Evolutionary conservation across 37 sponge, comb jelly and placozoan species (phyloP).

Genomic region (Amphimedon queenslandica): DNA sequence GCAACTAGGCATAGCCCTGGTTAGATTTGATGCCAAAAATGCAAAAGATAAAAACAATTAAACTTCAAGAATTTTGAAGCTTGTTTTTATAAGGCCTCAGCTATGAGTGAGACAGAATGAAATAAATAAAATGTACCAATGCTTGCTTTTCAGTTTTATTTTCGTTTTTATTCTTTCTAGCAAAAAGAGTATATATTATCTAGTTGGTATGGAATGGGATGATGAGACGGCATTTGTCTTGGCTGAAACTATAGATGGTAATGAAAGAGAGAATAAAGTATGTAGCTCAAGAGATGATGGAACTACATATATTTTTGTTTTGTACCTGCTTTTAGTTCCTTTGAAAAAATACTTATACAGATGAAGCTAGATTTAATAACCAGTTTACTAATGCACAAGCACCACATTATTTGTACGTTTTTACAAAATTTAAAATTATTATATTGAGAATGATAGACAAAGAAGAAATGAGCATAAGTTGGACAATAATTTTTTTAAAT

Average conservation of each 20-base stretch:
- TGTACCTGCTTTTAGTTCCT: neutral
- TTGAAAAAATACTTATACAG: too few relatives aligned
- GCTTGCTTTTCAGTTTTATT: neutral
- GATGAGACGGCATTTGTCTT: slow-evolving; percentile 86
- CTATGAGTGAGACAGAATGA: too few relatives aligned
- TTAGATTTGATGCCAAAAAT: slow-evolving; percentile 86
- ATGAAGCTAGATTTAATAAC: too few relatives aligned
- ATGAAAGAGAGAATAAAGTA: slow-evolving; percentile 19
- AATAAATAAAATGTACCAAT: slow-evolving; percentile 5
- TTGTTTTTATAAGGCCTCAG: too few relatives aligned
- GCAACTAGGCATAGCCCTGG: slow-evolving; percentile 70
- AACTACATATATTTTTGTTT: neutral
- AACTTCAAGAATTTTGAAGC: too few relatives aligned
- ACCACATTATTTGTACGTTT: too few relatives aligned
- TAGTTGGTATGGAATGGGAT: slow-evolving; percentile 87
- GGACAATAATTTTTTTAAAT: too few relatives aligned
- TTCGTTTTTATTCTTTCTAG: slow-evolving; percentile 30
- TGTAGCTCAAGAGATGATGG: neutral
- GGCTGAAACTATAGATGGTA: slow-evolving; percentile 77
- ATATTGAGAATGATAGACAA: too few relatives aligned
- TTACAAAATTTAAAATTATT: too few relatives aligned
- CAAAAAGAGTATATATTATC: slow-evolving; percentile 90
- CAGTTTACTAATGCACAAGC: too few relatives aligned
- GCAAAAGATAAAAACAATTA: slow-evolving; percentile 71
- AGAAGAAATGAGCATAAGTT: too few relatives aligned